A percentile compares a stretch with the other conserved stretches of the same genome.
Conservation (phyloP, 2,113 vertebrate genomes). For the Pygathrix nemaeus region DNA sequence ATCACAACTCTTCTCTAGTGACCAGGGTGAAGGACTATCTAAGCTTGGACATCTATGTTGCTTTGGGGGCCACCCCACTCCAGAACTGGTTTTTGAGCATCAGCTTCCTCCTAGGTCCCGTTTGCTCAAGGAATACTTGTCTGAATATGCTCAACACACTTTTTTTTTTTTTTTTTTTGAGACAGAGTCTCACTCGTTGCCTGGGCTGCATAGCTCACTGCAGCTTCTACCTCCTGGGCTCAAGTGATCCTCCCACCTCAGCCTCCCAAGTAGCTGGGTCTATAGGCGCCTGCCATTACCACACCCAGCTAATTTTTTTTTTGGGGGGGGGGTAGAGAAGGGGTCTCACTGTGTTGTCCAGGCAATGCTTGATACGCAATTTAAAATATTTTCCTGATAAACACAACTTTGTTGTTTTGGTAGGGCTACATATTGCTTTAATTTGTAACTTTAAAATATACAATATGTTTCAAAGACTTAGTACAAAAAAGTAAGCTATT, state of each 20-base stretch:
- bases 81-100: background rate
- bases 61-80: background rate
- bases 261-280: no score
- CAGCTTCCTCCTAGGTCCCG: background rate
- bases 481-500: background rate
- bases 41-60: background rate
- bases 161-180: no score
- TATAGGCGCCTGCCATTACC: no score
- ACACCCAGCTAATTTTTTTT: no score
- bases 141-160: background rate
- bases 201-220: no score
- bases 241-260: no score
- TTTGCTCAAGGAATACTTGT: background rate
- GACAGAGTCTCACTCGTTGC: no score
- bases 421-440: background rate
- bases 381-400: background rate
- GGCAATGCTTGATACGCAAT: background rate
- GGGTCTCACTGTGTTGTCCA: no score
- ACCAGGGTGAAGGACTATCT: background rate
- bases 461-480: background rate
- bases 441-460: background rate
- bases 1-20: background rate
- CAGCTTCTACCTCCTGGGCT: no score
- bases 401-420: slow-evolving; percentile 15
- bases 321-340: no score